Base-by-base conservation (phyloP, 2,113 vertebrate genomes). In the Drymodes brunneopygia region DNA sequence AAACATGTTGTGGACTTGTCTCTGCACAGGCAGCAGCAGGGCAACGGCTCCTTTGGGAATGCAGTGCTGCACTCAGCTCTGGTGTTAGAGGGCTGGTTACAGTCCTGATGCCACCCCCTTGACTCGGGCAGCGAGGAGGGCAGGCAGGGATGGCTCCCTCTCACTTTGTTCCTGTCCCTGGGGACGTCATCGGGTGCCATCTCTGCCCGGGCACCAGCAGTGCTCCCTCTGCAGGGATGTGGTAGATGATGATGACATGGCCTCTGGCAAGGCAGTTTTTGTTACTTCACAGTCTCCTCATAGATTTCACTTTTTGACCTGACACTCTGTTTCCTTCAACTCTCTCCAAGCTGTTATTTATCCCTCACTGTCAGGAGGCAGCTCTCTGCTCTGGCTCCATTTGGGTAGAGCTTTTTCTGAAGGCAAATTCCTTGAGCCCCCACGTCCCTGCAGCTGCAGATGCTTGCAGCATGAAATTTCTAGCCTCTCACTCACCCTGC, bases 181-280 rank as follows among this genome's bases (percentile, higher is more conserved):
- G 18, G 25, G 48, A 33, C 0, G 0, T 6, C 2, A 6, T n/a
- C n/a, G n/a, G 36, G 9, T 56, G n/a, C 28, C 3, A 3, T 7
- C 51, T 48, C 50, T 72, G 24, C 42, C 2, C 0, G 7, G 28
- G n/a, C 28, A 33, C 54, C 6, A 4, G 31, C 0, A 0, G 28
- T 33, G 60, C 16, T 27, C 12, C 10, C 54, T 83, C 64, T 38
- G 58, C 58, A 27, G 42, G 47, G 27, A 2, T 42, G 48, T 1
- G 1, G 56, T 45, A n/a, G 57, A 56, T 2, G 11, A 23, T 7
- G 8, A n/a, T 47, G 50, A 47, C 42, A 23, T 18, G 64, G 75
- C 38, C 48, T 70, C 27, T 67, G 65, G 78, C 48, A 38, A 2
- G 13, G 54, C 1, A 2, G 14, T 21, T 90, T 94, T 86, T 3